These are phyloP conservation scores for Distichodus sexfasciatus DNA, from an alignment of 2,797 vertebrate genomes.

Conservation along the genomic window DNA sequence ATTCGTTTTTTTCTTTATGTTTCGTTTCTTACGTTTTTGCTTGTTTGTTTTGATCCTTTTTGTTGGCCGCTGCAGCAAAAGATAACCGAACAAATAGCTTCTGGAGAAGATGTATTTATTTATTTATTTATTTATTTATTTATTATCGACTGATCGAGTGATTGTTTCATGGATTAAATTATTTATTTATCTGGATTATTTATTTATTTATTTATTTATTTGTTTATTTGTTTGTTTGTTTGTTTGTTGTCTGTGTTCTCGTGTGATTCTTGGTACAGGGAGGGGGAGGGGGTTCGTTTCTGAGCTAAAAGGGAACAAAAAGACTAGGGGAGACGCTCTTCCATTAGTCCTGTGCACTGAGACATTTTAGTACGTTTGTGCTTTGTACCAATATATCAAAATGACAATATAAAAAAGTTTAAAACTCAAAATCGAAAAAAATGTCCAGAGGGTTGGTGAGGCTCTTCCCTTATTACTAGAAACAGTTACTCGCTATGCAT, in stretches of 20 bases:
- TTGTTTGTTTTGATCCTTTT: constrained; percentile 24
- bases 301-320: constrained; percentile 98
- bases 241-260: constrained; percentile 91
- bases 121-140: constrained; percentile 64
- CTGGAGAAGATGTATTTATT: constrained; percentile 80
- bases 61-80: constrained; percentile 96
- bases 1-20: constrained; percentile 73
- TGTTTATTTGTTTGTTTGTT: constrained; percentile 79
- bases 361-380: constrained; percentile 99
- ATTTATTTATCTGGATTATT: constrained; percentile 70
- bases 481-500: constrained; percentile 99
- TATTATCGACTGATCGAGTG: no score
- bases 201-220: constrained; percentile 78
- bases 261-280: constrained; percentile 89
- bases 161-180: constrained; percentile 68
- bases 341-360: constrained; percentile 98
- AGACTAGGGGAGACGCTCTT: constrained; percentile 94
- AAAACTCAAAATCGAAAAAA: constrained; percentile 77
- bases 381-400: constrained; percentile 99
- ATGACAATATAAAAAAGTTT: constrained; percentile 89
- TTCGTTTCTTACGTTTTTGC: background rate
- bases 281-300: constrained; percentile 85
- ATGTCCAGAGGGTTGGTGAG: constrained; percentile 87
- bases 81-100: constrained; percentile 83
- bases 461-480: constrained; percentile 99